Percentiles rank a stretch among this genome's conserved stretches.
Evolutionary conservation across 2,888 invertebrate genomes (phyloP).

Genomic region (Cephonodes hylas): DNA sequence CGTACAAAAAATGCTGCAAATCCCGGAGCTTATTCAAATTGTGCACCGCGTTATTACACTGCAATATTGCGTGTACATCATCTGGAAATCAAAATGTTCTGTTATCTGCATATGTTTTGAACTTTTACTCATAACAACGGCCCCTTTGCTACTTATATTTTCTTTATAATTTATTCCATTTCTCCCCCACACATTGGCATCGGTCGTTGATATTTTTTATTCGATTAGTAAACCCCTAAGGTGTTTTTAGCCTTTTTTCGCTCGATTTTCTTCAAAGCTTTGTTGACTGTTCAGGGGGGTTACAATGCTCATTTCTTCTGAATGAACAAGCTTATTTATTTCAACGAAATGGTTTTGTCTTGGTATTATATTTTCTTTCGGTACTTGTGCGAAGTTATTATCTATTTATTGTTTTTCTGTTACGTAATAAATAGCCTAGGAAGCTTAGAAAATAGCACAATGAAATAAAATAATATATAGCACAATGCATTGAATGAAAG

Average conservation of each 20-base stretch:
- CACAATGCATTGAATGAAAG: too few relatives aligned
- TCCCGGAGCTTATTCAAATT: constrained; percentile 3
- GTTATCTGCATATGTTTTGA: constrained; percentile 71
- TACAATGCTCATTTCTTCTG: constrained; percentile 78
- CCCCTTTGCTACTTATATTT: constrained; percentile 78
- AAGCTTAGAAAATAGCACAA: too few relatives aligned
- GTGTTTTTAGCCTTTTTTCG: constrained; percentile 83
- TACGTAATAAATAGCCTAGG: too few relatives aligned
- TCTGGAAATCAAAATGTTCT: constrained; percentile 56
- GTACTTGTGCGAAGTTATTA: neutral
- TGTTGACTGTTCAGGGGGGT: constrained; percentile 79
- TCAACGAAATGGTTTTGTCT: constrained; percentile 43
- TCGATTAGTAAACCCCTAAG: constrained; percentile 83
- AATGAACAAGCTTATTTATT: constrained; percentile 76
- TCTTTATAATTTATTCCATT: constrained; percentile 81
- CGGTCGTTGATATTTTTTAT: constrained; percentile 83
- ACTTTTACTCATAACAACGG: constrained; percentile 71
- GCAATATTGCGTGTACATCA: constrained; percentile 52
- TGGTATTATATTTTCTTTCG: constrained; percentile 16
- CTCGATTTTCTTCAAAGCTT: constrained; percentile 81
- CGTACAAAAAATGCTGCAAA: neutral
- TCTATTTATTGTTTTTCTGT: neutral
- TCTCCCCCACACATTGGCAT: constrained; percentile 79
- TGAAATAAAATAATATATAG: too few relatives aligned
- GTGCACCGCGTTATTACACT: constrained; percentile 16